These are phyloP conservation scores for Scarus forsteni DNA, from an alignment of 2,797 vertebrate genomes.

Conservation along the genomic window DNA sequence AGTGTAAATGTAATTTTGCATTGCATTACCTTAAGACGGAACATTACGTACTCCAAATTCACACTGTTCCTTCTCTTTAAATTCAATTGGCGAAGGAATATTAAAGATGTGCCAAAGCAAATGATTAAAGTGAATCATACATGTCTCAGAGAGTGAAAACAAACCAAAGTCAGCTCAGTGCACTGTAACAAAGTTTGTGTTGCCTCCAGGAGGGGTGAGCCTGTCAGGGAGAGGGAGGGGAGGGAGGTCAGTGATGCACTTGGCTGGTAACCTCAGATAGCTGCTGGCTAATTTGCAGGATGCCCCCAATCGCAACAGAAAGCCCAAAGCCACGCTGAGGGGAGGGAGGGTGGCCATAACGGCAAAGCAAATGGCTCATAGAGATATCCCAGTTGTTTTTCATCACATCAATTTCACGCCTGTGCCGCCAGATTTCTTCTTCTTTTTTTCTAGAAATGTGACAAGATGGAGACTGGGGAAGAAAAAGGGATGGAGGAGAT, in stretches of 20 bases:
- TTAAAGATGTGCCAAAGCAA: slow-evolving; percentile 57
- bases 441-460: slow-evolving; percentile 48
- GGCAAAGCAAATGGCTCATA: slow-evolving; percentile 80
- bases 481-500: slow-evolving; percentile 28
- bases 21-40: slow-evolving; percentile 45
- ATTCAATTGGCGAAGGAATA: slow-evolving; percentile 58
- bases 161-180: slow-evolving; percentile 16
- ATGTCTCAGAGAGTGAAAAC: slow-evolving; percentile 22
- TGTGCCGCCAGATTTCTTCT: slow-evolving; percentile 45
- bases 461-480: slow-evolving; percentile 59
- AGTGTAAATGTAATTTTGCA: slow-evolving; percentile 59
- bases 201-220: slow-evolving; percentile 36
- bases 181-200: slow-evolving; percentile 46
- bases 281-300: slow-evolving; percentile 80
- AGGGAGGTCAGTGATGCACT: slow-evolving; percentile 67
- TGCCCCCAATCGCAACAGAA: slow-evolving; percentile 74
- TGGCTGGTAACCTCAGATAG: slow-evolving; percentile 81
- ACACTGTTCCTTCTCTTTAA: slow-evolving; percentile 37
- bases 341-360: slow-evolving; percentile 69
- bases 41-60: slow-evolving; percentile 50
- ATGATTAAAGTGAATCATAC: slow-evolving; percentile 31
- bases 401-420: slow-evolving; percentile 83
- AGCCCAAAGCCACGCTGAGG: slow-evolving; percentile 66
- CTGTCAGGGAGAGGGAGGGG: slow-evolving; percentile 61
- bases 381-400: slow-evolving; percentile 83